Evolutionary conservation across 1,140 invertebrate species (phyloP).

Genomic region (Lethocerus indicus): DNA sequence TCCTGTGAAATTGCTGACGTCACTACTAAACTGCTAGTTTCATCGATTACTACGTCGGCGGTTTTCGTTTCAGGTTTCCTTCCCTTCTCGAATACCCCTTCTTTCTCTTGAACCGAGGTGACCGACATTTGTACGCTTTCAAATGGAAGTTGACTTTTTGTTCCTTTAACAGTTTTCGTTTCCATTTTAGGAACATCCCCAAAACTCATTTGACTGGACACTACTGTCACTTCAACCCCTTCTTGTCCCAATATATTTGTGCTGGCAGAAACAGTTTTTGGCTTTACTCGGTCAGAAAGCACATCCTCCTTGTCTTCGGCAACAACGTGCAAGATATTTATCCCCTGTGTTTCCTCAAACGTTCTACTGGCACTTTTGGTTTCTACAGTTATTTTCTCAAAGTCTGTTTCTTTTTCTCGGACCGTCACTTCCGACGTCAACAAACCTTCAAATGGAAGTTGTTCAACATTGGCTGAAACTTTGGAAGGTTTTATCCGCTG

Average conservation of each 20-base stretch:
- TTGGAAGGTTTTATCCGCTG: constrained; percentile 1
- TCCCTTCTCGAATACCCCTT: constrained; percentile 27
- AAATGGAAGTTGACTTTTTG: constrained; percentile 19
- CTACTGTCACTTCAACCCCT: constrained; percentile 17
- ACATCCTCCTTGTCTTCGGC: constrained; percentile 27
- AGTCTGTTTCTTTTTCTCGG: constrained; percentile 16
- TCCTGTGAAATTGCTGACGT: constrained; percentile 28
- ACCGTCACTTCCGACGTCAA: constrained; percentile 24
- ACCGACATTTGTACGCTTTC: constrained; percentile 19
- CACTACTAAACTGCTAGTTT: constrained; percentile 28
- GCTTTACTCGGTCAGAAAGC: constrained; percentile 10
- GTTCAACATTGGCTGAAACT: constrained; percentile 12
- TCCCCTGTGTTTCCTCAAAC: constrained; percentile 29
- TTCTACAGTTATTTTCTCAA: constrained; percentile 24
- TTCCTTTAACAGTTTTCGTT: constrained; percentile 15
- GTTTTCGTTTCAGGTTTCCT: constrained; percentile 23
- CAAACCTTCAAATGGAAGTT: constrained; percentile 26
- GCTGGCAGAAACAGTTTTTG: constrained; percentile 17
- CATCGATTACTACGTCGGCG: constrained; percentile 28
- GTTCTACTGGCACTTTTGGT: constrained; percentile 25
- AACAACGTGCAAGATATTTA: constrained; percentile 27
- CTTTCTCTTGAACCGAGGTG: constrained; percentile 27
- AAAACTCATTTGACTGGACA: constrained; percentile 19
- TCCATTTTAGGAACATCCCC: constrained; percentile 17
- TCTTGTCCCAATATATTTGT: constrained; percentile 21